Conservation (phyloP, 1,140 invertebrate species). For the Ceratosolen solmsi region DNA sequence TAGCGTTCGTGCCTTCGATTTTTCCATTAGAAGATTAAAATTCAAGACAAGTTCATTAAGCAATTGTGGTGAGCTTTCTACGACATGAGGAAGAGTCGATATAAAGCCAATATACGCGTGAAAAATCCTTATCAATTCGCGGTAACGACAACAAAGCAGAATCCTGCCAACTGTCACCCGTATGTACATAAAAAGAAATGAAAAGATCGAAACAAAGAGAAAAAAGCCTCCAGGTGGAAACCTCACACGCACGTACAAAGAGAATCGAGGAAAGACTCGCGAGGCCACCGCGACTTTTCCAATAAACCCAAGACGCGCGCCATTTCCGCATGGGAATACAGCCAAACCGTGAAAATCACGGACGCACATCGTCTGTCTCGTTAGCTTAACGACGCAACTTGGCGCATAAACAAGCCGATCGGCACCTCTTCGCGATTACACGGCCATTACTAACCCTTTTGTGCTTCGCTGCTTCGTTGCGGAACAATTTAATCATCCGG, state of each 20-base stretch:
- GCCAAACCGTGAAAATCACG: constrained; percentile 37
- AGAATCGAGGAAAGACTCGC: constrained; percentile 11
- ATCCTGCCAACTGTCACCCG: no score
- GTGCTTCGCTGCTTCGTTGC: background rate
- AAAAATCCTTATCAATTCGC: no score
- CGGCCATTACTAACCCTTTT: background rate
- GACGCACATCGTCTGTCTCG: background rate
- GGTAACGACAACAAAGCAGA: no score
- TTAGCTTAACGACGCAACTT: constrained; percentile 14
- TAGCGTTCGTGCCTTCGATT: no score
- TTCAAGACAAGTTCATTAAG: no score
- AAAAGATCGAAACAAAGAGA: background rate
- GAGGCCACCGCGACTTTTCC: constrained; percentile 23
- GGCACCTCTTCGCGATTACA: background rate
- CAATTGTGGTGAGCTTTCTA: no score
- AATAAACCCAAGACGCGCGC: background rate
- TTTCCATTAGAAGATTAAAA: no score
- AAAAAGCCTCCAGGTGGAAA: background rate
- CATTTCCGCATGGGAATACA: constrained; percentile 48
- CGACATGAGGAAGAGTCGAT: no score
- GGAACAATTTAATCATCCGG: background rate
- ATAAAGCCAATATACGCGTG: no score
- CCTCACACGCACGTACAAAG: background rate
- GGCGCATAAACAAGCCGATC: background rate
- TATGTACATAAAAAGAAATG: no score